Percentiles rank a stretch among this genome's conserved stretches.
These are phyloP conservation scores for Stenodera caucasica DNA, from an alignment of 2,888 invertebrate species.

Conservation along the genomic window DNA sequence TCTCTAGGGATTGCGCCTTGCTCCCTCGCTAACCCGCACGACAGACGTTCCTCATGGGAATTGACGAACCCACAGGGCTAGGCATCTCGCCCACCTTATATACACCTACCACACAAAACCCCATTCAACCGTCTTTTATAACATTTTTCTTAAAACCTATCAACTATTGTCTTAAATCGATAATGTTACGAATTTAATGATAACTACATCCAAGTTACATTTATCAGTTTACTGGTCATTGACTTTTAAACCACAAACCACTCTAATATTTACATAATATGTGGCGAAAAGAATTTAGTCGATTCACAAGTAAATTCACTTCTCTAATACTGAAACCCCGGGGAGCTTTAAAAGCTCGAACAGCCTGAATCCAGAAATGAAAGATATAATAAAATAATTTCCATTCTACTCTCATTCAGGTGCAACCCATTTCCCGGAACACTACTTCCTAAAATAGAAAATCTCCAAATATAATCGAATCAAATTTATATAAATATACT, in stretches of 20 bases:
- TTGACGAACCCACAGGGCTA: conserved; percentile 34
- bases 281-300: conserved; percentile 21
- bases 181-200: background rate
- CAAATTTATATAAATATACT: background rate
- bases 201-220: background rate
- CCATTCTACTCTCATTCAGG: conserved; percentile 24
- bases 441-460: conserved; percentile 8
- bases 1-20: conserved; percentile 49
- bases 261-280: conserved; percentile 21
- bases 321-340: conserved; percentile 23
- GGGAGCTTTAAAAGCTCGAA: conserved; percentile 27
- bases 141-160: background rate
- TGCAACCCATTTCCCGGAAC: conserved; percentile 9
- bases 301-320: conserved; percentile 25
- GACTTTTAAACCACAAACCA: conserved; percentile 16
- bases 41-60: conserved; percentile 42
- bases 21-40: conserved; percentile 41
- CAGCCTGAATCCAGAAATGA: conserved; percentile 23
- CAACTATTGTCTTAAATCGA: background rate
- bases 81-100: conserved; percentile 33
- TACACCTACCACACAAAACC: conserved; percentile 13
- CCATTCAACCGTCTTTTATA: background rate
- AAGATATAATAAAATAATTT: conserved; percentile 26
- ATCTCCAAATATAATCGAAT: conserved; percentile 5
- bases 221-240: conserved; percentile 7